phyloP scores from a whole-genome alignment of 1,140 invertebrate species.

The Drosophila mauritiana region DNA sequence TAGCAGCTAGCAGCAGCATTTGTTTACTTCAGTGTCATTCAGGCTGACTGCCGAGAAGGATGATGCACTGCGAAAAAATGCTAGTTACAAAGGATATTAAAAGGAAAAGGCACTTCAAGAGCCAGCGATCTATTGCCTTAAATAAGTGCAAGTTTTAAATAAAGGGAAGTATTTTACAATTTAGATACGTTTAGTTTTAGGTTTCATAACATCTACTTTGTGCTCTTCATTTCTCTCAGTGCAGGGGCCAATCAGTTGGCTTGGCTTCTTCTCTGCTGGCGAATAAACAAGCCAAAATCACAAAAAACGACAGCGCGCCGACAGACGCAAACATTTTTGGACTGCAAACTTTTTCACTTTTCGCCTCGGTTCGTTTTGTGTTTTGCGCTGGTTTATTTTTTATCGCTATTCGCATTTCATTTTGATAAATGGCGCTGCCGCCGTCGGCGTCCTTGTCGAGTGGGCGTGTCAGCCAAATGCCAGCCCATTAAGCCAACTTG shows the following conservation, averaged over 20 bases:
- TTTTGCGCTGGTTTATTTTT: constrained; percentile 27
- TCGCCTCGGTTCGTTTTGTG: constrained; percentile 31
- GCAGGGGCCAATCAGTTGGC: constrained; percentile 67
- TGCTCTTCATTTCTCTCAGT: not conserved
- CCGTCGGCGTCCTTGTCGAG: constrained; percentile 7
- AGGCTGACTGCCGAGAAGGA: constrained; percentile 13
- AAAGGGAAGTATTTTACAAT: not conserved
- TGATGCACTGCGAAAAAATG: not conserved
- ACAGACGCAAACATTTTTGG: constrained; percentile 65
- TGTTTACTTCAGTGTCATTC: constrained; percentile 68
- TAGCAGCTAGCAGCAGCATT: constrained; percentile 55
- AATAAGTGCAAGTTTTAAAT: too few relatives aligned
- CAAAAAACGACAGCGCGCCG: constrained; percentile 38
- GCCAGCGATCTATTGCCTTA: too few relatives aligned
- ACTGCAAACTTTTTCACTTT: constrained; percentile 76
- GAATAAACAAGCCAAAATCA: constrained; percentile 55
- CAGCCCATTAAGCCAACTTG: constrained; percentile 36
- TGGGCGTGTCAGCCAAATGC: constrained; percentile 48
- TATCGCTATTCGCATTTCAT: constrained; percentile 57
- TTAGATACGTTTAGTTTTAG: not conserved
- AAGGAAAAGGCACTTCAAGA: too few relatives aligned
- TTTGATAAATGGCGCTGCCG: constrained; percentile 71
- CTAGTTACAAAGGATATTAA: too few relatives aligned
- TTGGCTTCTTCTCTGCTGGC: constrained; percentile 36
- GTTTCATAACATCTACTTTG: not conserved